Base-by-base conservation (phyloP, 2,888 invertebrate species). In the Odontocolon sp. region DNA sequence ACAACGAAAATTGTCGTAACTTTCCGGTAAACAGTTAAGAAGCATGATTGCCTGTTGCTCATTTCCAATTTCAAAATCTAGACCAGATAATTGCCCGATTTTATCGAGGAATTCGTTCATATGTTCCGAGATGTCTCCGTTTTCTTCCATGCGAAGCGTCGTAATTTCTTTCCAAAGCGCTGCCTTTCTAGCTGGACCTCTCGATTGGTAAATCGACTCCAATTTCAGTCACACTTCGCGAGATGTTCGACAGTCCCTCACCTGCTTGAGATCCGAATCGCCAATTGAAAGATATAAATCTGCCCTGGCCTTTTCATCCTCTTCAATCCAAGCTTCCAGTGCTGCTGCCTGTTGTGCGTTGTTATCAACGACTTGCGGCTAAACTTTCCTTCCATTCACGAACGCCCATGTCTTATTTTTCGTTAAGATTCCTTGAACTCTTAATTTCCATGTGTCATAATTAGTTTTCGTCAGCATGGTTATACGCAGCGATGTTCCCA, bases 121-220 rank as follows among this genome's bases (percentile, higher is more conserved):
- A 75, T 90, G 88, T n/a, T 87, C 84, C 8, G 84, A 76, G 0
- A 89, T 82, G 61, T 89, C 86, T 2, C 79, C 82, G 5, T 77
- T 73, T 14, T 87, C 83, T 18, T 71, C 52, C 86, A 90, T 86
- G 31, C 84, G 84, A 21, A 82, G 83, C 5, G 87, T 63, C 4
- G 85, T 83, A 0, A 90, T 64, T 50, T 85, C 81, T 63, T 91
- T 90, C 26, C 90, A 74, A n/a, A 90, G 77, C 2, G 86, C 87
- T 1, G 89, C 89, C 71, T 90, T 90, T 57, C 85, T 75, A 2
- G 89, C 88, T 1, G 89, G 88, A 3, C 89, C 89, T 61, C 83
- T 84, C 18, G 88, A 89, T 80, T 87, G 82, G 61, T 86, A 87
- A 36, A 86, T 86, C 3, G 63, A 28, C 56, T 88, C 75, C 16